Evolutionary conservation across 2,888 invertebrate genomes (phyloP).

Genomic region (Drosophila stalkeri): DNA sequence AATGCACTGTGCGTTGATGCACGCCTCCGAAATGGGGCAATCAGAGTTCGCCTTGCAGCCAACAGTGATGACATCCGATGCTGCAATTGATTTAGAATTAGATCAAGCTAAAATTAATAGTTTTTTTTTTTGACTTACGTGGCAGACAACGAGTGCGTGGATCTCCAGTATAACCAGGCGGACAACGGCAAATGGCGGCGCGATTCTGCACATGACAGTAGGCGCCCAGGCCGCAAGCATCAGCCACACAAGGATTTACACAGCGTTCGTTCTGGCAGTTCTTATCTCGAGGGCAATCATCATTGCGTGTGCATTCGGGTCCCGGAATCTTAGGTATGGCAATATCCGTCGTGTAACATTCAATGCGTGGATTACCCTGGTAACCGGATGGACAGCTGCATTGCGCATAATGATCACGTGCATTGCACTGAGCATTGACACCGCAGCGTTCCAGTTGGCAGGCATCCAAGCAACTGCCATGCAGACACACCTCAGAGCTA

Average conservation of each 20-base stretch:
- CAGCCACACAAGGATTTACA: conserved; percentile 90
- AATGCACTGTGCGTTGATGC: conserved; percentile 92
- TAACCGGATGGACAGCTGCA: conserved; percentile 93
- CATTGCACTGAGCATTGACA: conserved; percentile 92
- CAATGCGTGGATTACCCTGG: conserved; percentile 91
- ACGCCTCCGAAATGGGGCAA: conserved; percentile 93
- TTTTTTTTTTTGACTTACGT: conserved; percentile 87
- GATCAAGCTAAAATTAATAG: neutral
- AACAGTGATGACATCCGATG: conserved; percentile 87
- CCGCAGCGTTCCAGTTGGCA: conserved; percentile 93
- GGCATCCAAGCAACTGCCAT: conserved; percentile 91
- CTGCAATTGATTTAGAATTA: conserved; percentile 79
- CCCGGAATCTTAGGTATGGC: conserved; percentile 70
- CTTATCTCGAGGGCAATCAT: conserved; percentile 91
- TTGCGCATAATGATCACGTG: conserved; percentile 90
- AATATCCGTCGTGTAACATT: conserved; percentile 87
- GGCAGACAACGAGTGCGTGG: conserved; percentile 90
- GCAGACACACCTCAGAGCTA: conserved; percentile 90
- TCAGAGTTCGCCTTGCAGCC: conserved; percentile 93
- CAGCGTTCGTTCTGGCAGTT: conserved; percentile 92
- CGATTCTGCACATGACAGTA: conserved; percentile 93
- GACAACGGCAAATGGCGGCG: conserved; percentile 92
- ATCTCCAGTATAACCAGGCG: conserved; percentile 91
- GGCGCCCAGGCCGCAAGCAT: conserved; percentile 92
- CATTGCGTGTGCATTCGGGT: conserved; percentile 91